Base-by-base conservation (phyloP, 2,113 vertebrate genomes). In the Lepisosteus osseus region DNA sequence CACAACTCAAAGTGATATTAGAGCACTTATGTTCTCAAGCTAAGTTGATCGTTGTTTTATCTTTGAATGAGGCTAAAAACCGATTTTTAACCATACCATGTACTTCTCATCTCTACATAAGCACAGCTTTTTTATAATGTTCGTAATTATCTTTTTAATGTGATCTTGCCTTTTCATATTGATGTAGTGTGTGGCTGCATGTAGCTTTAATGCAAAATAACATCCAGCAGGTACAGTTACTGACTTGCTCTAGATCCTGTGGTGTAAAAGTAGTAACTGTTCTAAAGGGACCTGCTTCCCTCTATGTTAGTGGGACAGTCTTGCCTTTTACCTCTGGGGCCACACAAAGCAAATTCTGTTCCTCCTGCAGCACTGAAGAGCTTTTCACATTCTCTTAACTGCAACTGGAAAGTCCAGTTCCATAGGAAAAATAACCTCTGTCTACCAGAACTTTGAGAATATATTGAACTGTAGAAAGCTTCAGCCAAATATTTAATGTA, bases 331-430 rank as follows among this genome's bases (percentile, higher is more conserved):
- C 65, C 72, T 72, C 56, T 61, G 72, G 75, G 74, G 76, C 72
- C 76, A 76, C 72, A 70, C 75, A 76, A 72, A 81, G 80, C 79
- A 81, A 83, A 78, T 76, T 75, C 75, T 70, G 68, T 78, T 84
- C 80, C 83, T 79, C 66, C 64, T 76, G 73, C 66, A 67, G 70
- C 70, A 79, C 73, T 78, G 78, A 67, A 72, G 75, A 14, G 70
- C 61, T 81, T 78, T 77, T 82, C 67, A 83, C 41, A 51, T 79
- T 78, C 65, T 65, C 44, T 57, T 79, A 41, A 44, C 0, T 0
- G 0, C 75, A 63, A 76, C 75, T 74, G 64, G 70, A 69, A 81
- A 75, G 61, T 72, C 72, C 84, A 83, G 79, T 72, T 83, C 83
- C 80, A 65, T 79, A 59, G 72, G 68, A 72, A 72, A 29, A 79